Conservation (phyloP, 2,888 invertebrate genomes). For the Ennomos erosarius region DNA sequence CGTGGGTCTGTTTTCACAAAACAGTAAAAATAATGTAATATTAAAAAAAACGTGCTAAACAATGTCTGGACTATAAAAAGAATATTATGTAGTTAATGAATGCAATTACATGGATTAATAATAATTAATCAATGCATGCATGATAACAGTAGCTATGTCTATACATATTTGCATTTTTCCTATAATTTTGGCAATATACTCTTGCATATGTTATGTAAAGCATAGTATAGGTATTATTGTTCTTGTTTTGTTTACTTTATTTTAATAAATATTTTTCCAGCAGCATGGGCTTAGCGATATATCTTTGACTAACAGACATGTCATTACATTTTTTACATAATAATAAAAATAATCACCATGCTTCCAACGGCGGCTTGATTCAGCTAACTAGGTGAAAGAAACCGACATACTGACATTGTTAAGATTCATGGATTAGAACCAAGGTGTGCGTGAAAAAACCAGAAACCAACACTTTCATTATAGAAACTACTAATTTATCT, state of each 20-base stretch:
- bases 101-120: slow-evolving; percentile 1
- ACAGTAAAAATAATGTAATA: too few species aligned
- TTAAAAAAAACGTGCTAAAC: neutral
- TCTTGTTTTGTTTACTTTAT: slow-evolving; percentile 25
- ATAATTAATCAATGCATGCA: slow-evolving; percentile 16
- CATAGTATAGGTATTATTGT: slow-evolving; percentile 9
- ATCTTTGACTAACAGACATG: slow-evolving; percentile 47
- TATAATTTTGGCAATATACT: slow-evolving; percentile 6
- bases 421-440: neutral
- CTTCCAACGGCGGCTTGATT: slow-evolving; percentile 35
- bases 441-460: slow-evolving; percentile 4
- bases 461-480: slow-evolving; percentile 16
- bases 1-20: too few species aligned
- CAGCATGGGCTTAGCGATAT: slow-evolving; percentile 67
- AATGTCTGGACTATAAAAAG: neutral
- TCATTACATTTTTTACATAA: slow-evolving; percentile 35
- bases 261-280: slow-evolving; percentile 47
- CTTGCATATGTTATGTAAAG: slow-evolving; percentile 1
- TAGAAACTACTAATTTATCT: slow-evolving; percentile 42
- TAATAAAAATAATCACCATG: slow-evolving; percentile 34
- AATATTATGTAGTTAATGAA: slow-evolving; percentile 8
- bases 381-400: slow-evolving; percentile 5
- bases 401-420: slow-evolving; percentile 10
- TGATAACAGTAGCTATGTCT: slow-evolving; percentile 12
- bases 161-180: slow-evolving; percentile 2